Evolutionary conservation across 2,888 invertebrate genomes (phyloP), one percentile per base, ranked within the genome.

Genomic region (Pterostichus madidus): DNA sequence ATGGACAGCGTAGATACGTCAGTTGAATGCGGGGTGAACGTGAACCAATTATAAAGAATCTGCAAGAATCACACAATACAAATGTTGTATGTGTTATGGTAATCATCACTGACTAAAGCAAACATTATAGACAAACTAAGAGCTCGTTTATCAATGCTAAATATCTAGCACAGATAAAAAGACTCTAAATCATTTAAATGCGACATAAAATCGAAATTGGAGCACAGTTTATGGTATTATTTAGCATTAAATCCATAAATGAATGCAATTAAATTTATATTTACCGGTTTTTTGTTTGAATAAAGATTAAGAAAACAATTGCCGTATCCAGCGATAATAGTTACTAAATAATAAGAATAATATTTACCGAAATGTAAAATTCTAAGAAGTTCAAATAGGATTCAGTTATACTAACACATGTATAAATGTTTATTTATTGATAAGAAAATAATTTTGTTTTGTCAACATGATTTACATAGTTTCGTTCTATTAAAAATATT

Each of bases 11-110:
- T 4, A 39, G 46, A 7, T 73, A 31, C 44, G 44, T 81, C 81
- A 59, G 56, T 75, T 17, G 44, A 39, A 44, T 2, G 68, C 31
- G 59, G 8, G 32, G 49, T 75, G 59, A 17, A 61, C 17, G 35
- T 76, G 53, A 64, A 68, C 79, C 49, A 68, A 78, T 78, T 68
- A 71, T 80, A 68, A 71, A 49, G 81, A 73, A 81, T 81, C 81
- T 81, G 81, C 11, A 81, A 81, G 73, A 81, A 81, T 44, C 59
- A 81, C 35, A 53, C 15, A 64, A 80, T 64, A 44, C 11, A 6
- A 24, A 39, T 56, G 35, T 77, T 39, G 53, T 77, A 13, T 13
- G 73, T 59, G 24, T 59, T 11, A 39, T 8, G 8, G 39, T 8
- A 39, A 8, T 39, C 52, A 52, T 8, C 52, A 52, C 52, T 52